phyloP scores from a whole-genome alignment of 1,140 invertebrate genomes.

The Coelopa frigida region DNA sequence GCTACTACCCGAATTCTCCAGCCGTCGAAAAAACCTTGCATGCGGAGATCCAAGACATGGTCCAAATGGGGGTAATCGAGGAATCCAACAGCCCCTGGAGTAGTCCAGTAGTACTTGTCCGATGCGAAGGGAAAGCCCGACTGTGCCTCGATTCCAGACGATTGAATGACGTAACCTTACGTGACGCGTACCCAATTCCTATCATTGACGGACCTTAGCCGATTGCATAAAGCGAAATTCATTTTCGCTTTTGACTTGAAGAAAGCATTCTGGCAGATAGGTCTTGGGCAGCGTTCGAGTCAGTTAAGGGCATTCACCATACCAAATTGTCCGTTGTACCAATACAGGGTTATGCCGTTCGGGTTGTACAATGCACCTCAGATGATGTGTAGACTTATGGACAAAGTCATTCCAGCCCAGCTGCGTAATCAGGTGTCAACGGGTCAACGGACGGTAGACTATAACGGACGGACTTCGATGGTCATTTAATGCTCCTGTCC shows the following conservation, averaged over 20 bases:
- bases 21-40: no score
- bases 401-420: constrained; percentile 6
- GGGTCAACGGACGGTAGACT: constrained; percentile 6
- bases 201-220: no score
- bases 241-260: no score
- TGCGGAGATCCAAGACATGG: no score
- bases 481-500: constrained; percentile 3
- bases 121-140: background rate
- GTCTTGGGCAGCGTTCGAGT: constrained; percentile 8
- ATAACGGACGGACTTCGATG: background rate
- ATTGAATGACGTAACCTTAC: no score
- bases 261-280: no score
- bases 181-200: no score
- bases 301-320: constrained; percentile 40
- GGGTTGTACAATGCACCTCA: constrained; percentile 18
- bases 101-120: background rate
- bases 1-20: no score
- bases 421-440: background rate
- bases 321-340: no score
- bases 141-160: no score
- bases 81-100: no score
- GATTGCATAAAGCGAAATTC: constrained; percentile 4
- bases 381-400: constrained; percentile 9
- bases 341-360: constrained; percentile 15
- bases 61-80: no score